Percentiles rank a stretch among this genome's conserved stretches.
phyloP scores from a whole-genome alignment of 2,113 vertebrate genomes.

The Tympanuchus pallidicinctus region DNA sequence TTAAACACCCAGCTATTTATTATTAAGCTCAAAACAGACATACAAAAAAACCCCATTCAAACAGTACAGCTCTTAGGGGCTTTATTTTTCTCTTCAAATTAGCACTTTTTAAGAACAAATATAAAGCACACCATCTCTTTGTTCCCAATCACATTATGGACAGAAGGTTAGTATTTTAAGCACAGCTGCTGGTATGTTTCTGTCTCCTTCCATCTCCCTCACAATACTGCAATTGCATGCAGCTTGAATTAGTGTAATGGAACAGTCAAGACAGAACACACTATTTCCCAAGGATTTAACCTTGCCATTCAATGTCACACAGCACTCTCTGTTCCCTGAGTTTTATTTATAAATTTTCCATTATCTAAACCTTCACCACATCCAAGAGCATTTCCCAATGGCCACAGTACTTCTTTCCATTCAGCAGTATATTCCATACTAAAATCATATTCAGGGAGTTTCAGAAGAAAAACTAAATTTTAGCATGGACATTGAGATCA shows the following conservation, averaged over 20 bases:
- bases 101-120: background rate
- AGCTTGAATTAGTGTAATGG: background rate
- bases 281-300: background rate
- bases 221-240: background rate
- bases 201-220: background rate
- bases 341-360: background rate
- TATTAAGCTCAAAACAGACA: background rate
- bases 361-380: background rate
- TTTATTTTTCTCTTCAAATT: background rate
- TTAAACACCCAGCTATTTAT: background rate
- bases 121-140: background rate
- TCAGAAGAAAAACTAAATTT: background rate
- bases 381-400: background rate
- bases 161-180: background rate
- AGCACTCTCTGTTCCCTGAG: background rate
- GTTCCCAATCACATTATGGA: background rate
- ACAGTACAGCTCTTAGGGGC: background rate
- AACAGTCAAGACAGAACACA: background rate
- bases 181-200: background rate
- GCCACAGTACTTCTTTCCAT: background rate
- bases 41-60: background rate
- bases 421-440: background rate
- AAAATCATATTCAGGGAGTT: background rate
- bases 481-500: background rate
- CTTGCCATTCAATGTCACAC: accelerated